Evolutionary conservation across 1,140 invertebrate genomes (phyloP), one percentile per base, ranked within the genome.

Genomic region (Sitophilus oryzae): DNA sequence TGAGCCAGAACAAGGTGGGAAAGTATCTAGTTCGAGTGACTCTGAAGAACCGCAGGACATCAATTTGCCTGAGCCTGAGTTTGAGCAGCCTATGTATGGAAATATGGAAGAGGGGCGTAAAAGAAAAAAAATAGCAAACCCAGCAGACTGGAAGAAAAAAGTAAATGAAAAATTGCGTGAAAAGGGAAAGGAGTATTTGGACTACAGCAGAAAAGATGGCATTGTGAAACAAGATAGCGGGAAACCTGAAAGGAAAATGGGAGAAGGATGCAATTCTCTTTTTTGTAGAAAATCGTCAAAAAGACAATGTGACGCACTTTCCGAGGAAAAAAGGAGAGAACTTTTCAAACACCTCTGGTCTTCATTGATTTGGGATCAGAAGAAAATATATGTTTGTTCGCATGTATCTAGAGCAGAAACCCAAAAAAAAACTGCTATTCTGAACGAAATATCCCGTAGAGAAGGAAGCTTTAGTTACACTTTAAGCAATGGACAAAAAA

Each of bases 111-210:
- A 48, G 45, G 45, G 25, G 14, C 23, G 45, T 2, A 48, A 48
- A 48, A 16, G 20, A 48, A 48, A 15, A 48, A 48, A 34, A 48
- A 48, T n/a, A 48, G 45, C 45, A 35, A 35, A 15, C 45, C 45
- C 34, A 48, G 15, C 45, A 37, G 45, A 48, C 25, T 48, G 45
- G 30, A 48, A 35, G 45, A 48, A 48, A 14, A 48, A 48, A 18
- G n/a, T n/a, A 36, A 35, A 48, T 48, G 45, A 30, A 48, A 48
- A 48, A 48, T 48, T 48, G 45, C 45, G 45, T 48, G 34, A 47
- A 40, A 47, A 47, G 14, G 44, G 25, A 35, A 47, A 48, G 15
- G 45, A 35, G 23, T 35, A 48, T 34, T 48, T 19, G 20, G 45
- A 34, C 34, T 48, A 48, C 25, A 48, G 45, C 45, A 48, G 45